phyloP scores from a whole-genome alignment of 2,797 vertebrate genomes.

The Sebastes hopkinsi region DNA sequence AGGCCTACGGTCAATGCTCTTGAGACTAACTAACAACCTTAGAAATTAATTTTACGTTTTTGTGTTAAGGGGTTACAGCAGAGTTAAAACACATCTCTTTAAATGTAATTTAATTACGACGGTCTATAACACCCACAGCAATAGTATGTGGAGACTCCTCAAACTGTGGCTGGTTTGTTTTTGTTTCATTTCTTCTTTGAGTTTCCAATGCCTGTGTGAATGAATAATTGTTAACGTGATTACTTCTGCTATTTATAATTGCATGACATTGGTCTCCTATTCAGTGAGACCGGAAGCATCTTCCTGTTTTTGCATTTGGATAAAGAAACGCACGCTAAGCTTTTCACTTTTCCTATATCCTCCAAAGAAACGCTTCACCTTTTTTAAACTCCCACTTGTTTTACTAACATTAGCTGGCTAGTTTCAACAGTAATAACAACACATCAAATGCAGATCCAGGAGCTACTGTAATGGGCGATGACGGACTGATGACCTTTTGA shows the following conservation, averaged over 20 bases:
- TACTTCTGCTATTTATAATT: background rate
- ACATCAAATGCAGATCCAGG: background rate
- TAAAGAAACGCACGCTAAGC: background rate
- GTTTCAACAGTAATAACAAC: background rate
- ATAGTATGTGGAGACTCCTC: background rate
- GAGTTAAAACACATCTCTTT: background rate
- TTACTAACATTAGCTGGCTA: background rate
- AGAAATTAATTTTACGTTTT: background rate
- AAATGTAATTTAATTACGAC: background rate
- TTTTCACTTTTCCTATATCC: background rate
- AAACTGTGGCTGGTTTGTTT: background rate
- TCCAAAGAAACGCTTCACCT: background rate
- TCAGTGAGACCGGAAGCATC: background rate
- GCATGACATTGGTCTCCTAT: background rate
- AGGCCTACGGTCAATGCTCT: background rate
- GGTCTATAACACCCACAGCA: background rate
- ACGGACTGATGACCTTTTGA: background rate
- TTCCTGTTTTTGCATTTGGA: background rate
- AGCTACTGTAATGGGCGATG: background rate
- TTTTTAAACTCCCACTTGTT: background rate
- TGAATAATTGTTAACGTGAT: background rate
- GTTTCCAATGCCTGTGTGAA: background rate
- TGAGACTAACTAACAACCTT: background rate
- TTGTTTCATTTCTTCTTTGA: background rate
- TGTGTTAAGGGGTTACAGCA: background rate